Evolutionary conservation across 2,797 vertebrate genomes (phyloP), one percentile per base, ranked within the genome.

Genomic region (Hydrolagus colliei): DNA sequence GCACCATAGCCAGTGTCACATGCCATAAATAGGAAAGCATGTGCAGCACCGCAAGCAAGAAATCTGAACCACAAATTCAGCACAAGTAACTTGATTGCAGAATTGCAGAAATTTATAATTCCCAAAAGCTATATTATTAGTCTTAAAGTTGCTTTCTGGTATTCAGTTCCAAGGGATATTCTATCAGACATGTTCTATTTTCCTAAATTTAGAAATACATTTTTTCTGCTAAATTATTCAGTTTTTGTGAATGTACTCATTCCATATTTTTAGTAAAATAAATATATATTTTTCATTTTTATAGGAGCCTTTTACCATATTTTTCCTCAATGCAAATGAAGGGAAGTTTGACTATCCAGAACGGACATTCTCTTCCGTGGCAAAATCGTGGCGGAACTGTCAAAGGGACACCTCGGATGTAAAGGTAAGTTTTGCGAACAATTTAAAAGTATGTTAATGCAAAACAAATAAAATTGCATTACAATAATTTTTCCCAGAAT

Each of bases 341-440:
- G 92, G 91, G 73, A 98, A 97, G 92, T 99, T 99, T 88, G 98
- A 99, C 92, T 96, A 99, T 89, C 95, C 98, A 1, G 97, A 99
- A 87, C 92, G 97, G 92, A 93, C 96, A 18, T 99, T 99, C 91
- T 98, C 98, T 14, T 96, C 97, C 4, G 96, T 99, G 78, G 94
- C 96, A 67, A 94, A 95, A 67, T 97, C 97, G 13, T 99, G 98
- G 98, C 96, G 97, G 90, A 99, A 96, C 89, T 97, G 97, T 90
- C 98, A 99, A 92, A 95, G 98, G 89, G 97, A 99, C 91, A 99
- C 98, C 8, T 97, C 97, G 52, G 98, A 99, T 87, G 97, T 99
- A 75, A 98, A 97, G 95, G 98, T 98, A 91, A 88, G 14, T 61
- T 7, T 9, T 82, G 20, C 73, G 35, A 61, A 78, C 52, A 71